phyloP scores from a whole-genome alignment of 2,888 invertebrate genomes.

The Trissonchulus sp. region DNA sequence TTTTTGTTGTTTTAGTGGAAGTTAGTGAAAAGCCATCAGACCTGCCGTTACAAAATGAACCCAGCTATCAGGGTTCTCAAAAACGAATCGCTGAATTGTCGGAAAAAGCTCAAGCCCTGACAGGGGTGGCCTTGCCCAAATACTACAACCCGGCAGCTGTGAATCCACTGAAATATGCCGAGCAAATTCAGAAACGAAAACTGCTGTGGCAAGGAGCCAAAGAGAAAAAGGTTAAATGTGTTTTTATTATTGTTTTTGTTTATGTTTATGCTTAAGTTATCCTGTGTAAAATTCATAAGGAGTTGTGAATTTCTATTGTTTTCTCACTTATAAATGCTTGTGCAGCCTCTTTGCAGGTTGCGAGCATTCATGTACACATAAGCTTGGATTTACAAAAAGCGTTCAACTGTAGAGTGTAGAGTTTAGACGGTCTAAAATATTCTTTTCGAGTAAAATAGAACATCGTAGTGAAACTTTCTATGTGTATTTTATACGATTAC shows the following conservation, averaged over 20 bases:
- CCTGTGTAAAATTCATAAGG: too few relatives aligned
- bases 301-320: too few relatives aligned
- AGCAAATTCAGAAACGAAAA: slow-evolving; percentile 81
- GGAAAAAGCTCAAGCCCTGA: slow-evolving; percentile 54
- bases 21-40: slow-evolving; percentile 20
- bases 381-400: too few relatives aligned
- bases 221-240: slow-evolving; percentile 52
- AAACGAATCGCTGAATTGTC: slow-evolving; percentile 56
- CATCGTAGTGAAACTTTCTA: too few relatives aligned
- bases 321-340: too few relatives aligned
- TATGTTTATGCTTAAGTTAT: not conserved
- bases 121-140: slow-evolving; percentile 61
- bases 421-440: too few relatives aligned
- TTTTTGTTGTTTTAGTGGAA: slow-evolving; percentile 8
- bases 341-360: too few relatives aligned
- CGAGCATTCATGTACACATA: too few relatives aligned
- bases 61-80: slow-evolving; percentile 34
- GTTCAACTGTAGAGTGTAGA: too few relatives aligned
- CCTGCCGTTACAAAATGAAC: not conserved
- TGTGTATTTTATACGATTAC: too few relatives aligned
- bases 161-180: slow-evolving; percentile 73
- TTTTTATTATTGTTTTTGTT: not conserved
- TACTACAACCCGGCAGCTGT: slow-evolving; percentile 70
- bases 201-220: slow-evolving; percentile 75
- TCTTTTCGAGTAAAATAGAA: too few relatives aligned